phyloP scores from a whole-genome alignment of 2,797 vertebrate genomes.

The Rhinogobio ventralis region DNA sequence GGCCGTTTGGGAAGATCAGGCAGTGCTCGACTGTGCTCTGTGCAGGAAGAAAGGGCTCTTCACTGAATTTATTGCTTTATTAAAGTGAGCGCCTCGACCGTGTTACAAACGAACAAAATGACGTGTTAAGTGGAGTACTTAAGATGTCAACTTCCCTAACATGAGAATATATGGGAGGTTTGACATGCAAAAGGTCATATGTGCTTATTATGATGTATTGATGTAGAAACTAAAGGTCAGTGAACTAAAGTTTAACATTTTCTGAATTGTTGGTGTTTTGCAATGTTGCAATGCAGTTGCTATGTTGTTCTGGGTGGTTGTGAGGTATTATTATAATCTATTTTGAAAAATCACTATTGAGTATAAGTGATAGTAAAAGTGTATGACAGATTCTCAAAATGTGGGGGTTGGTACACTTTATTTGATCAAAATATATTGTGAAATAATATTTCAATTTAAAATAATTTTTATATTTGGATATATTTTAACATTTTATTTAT shows the following conservation, averaged over 20 bases:
- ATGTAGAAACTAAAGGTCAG: neutral
- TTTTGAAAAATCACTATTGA: too few relatives aligned
- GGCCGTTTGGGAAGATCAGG: constrained; percentile 79
- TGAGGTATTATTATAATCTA: neutral
- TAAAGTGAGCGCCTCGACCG: constrained; percentile 69
- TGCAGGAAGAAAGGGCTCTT: constrained; percentile 75
- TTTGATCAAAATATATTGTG: too few relatives aligned
- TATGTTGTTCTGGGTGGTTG: neutral
- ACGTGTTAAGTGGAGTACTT: constrained; percentile 69
- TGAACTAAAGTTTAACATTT: neutral
- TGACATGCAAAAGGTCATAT: neutral
- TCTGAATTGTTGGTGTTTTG: neutral
- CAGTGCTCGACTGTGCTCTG: constrained; percentile 75
- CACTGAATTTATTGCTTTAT: constrained; percentile 78
- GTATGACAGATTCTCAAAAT: neutral
- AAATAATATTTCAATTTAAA: too few relatives aligned
- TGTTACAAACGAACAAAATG: constrained; percentile 73
- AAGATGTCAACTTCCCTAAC: constrained; percentile 66
- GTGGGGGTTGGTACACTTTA: neutral
- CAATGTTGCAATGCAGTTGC: neutral
- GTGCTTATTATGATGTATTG: neutral
- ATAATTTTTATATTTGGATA: too few relatives aligned
- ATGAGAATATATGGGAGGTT: constrained; percentile 51
- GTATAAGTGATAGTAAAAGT: neutral
- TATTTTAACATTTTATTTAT: neutral